phyloP scores from a whole-genome alignment of 53 echinoderm and acorn worm genomes.

The Antedon mediterranea region DNA sequence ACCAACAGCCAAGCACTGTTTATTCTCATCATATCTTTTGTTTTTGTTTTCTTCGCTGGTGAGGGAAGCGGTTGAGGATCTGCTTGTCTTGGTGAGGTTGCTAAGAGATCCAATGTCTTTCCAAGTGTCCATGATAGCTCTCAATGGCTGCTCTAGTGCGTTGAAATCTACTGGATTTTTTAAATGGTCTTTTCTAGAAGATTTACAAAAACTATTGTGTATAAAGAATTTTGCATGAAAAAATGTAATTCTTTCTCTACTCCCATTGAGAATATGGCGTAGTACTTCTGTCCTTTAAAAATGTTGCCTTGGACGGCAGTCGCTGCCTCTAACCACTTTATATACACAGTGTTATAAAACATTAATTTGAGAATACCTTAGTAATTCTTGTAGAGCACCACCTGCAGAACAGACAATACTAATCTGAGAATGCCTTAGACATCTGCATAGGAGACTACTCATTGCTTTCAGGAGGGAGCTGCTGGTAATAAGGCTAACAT shows the following conservation, averaged over 20 bases:
- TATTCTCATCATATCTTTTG: conserved; percentile 8
- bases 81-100: conserved; percentile 4
- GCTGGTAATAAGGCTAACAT: conserved; percentile 50
- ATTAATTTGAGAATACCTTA: conserved; percentile 28
- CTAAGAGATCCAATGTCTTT: conserved; percentile 26
- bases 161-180: conserved; percentile 54
- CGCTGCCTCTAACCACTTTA: too few relatives aligned
- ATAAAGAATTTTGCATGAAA: too few relatives aligned
- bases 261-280: too few relatives aligned
- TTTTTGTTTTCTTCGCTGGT: neutral
- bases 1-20: conserved; percentile 17
- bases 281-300: too few relatives aligned
- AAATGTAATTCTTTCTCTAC: too few relatives aligned
- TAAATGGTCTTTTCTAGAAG: conserved; percentile 52
- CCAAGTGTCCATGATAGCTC: conserved; percentile 19
- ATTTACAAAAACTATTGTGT: neutral
- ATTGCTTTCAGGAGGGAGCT: conserved; percentile 43
- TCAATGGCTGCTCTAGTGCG: conserved; percentile 19
- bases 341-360: too few relatives aligned
- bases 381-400: conserved; percentile 25
- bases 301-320: too few relatives aligned
- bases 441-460: conserved; percentile 29
- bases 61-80: neutral
- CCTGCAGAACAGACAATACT: conserved; percentile 24
- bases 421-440: conserved; percentile 37